Conservation (phyloP, 1,140 invertebrate species). For the Meteorus sp. region DNA sequence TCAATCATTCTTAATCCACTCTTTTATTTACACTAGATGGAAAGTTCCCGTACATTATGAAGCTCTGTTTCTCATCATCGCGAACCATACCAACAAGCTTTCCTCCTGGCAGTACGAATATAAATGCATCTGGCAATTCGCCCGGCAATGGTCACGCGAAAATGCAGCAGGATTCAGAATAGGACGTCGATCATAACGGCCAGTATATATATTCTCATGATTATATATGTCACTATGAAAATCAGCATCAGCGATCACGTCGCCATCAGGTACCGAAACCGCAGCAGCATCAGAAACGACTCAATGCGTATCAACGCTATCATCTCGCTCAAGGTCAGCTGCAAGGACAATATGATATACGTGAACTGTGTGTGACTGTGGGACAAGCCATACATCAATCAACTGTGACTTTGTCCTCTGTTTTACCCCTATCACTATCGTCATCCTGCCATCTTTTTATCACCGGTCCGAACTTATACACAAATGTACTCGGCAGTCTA, state of each 20-base stretch:
- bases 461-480: conserved; percentile 50
- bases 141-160: conserved; percentile 56
- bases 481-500: conserved; percentile 35
- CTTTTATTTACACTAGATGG: conserved; percentile 68
- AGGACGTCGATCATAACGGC: conserved; percentile 60
- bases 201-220: conserved; percentile 47
- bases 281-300: conserved; percentile 23
- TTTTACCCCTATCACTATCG: conserved; percentile 50
- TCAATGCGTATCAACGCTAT: conserved; percentile 45
- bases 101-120: conserved; percentile 45
- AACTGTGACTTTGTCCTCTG: conserved; percentile 55
- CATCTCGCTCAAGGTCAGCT: conserved; percentile 46
- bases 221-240: conserved; percentile 16
- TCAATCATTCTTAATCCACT: neutral
- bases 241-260: conserved; percentile 24
- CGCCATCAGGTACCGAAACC: conserved; percentile 27
- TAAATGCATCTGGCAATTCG: conserved; percentile 46
- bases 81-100: conserved; percentile 70
- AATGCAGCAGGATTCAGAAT: conserved; percentile 60
- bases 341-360: conserved; percentile 40
- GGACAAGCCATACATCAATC: conserved; percentile 48
- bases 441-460: conserved; percentile 52
- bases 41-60: conserved; percentile 97
- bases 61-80: conserved; percentile 90
- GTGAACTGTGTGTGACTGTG: conserved; percentile 49